Percentiles rank a stretch among this genome's conserved stretches.
These are phyloP conservation scores for Dynastes maya DNA, from an alignment of 2,888 invertebrate genomes.

Conservation along the genomic window DNA sequence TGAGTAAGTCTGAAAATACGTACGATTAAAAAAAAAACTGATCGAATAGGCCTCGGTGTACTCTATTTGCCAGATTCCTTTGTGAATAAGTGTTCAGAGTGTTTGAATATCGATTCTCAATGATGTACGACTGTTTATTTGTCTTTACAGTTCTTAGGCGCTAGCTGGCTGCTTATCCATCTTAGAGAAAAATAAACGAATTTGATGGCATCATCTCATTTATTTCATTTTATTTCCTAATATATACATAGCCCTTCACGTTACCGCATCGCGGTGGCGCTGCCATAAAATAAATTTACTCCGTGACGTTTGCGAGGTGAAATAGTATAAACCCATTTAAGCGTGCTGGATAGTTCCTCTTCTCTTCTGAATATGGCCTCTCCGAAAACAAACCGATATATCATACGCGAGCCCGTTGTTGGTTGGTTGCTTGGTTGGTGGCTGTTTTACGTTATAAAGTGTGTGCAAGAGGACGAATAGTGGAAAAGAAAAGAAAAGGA, in stretches of 20 bases:
- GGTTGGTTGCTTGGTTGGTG: background rate
- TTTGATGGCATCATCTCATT: conserved; percentile 22
- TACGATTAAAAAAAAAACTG: too few relatives aligned
- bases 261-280: conserved; percentile 11
- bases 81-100: too few relatives aligned
- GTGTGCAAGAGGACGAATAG: conserved; percentile 6
- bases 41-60: too few relatives aligned
- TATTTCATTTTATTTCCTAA: conserved; percentile 36
- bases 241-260: conserved; percentile 12
- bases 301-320: conserved; percentile 37
- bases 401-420: conserved; percentile 33
- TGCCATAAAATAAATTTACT: conserved; percentile 42
- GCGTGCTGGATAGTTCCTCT: conserved; percentile 29
- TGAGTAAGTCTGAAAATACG: too few relatives aligned
- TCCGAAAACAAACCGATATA: conserved; percentile 47
- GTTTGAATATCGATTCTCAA: too few relatives aligned
- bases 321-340: conserved; percentile 45
- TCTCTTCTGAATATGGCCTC: conserved; percentile 20
- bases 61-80: too few relatives aligned
- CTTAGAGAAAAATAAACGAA: conserved; percentile 3
- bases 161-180: conserved; percentile 3
- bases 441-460: conserved; percentile 4
- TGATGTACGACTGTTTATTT: too few relatives aligned
- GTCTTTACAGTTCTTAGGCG: too few relatives aligned
- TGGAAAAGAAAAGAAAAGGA: background rate